Evolutionary conservation across 1,140 invertebrate genomes (phyloP).

Genomic region (Heliconius melpomene): DNA sequence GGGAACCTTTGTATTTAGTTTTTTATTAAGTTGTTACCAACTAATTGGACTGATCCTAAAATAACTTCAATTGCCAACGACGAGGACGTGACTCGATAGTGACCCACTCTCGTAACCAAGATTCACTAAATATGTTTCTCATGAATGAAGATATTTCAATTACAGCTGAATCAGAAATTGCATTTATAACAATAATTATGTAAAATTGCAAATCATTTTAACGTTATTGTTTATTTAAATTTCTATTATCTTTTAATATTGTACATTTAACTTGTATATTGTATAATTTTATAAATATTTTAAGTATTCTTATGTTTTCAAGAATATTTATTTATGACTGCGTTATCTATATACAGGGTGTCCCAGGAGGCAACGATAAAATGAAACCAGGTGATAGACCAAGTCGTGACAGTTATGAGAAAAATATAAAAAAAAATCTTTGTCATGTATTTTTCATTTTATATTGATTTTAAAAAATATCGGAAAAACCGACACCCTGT

Average conservation of each 20-base stretch:
- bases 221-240: too few relatives aligned
- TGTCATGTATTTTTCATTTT: too few relatives aligned
- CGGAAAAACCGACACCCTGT: too few relatives aligned
- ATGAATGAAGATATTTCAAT: neutral
- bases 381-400: too few relatives aligned
- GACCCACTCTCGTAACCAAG: constrained; percentile 23
- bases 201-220: too few relatives aligned
- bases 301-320: neutral
- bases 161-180: neutral
- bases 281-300: neutral
- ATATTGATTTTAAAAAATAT: too few relatives aligned
- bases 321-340: neutral
- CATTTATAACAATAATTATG: neutral
- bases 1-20: neutral
- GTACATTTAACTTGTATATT: too few relatives aligned
- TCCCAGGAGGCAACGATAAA: too few relatives aligned
- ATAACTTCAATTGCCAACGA: constrained; percentile 37
- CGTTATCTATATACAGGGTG: too few relatives aligned
- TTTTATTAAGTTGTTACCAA: constrained; percentile 2
- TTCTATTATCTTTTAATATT: too few relatives aligned
- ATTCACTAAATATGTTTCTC: neutral
- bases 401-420: too few relatives aligned
- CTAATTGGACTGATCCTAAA: constrained; percentile 33
- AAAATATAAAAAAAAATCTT: too few relatives aligned
- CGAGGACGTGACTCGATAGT: constrained; percentile 30